Conservation (phyloP, 2,888 invertebrate species). For the Eupithecia vulgata region DNA sequence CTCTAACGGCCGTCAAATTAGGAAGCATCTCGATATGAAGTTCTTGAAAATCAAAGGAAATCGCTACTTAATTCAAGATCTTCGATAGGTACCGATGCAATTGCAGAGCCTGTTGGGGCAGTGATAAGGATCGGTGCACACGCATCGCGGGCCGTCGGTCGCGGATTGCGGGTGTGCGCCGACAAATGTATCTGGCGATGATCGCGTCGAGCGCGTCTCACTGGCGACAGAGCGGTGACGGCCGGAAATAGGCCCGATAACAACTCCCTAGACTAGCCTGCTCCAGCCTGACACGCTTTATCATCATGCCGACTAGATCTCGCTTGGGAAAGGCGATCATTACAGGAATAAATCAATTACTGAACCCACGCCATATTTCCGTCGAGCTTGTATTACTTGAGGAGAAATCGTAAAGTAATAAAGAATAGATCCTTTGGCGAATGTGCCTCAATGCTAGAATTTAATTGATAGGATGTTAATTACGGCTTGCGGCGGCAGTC, state of each 20-base stretch:
- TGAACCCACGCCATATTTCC: conserved; percentile 57
- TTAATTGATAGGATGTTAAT: conserved; percentile 50
- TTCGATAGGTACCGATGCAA: conserved; percentile 64
- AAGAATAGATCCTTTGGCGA: conserved; percentile 40
- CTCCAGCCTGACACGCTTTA: conserved; percentile 66
- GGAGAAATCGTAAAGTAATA: conserved; percentile 60
- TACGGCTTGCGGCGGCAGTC: conserved; percentile 45
- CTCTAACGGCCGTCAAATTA: conserved; percentile 55
- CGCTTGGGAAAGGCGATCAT: conserved; percentile 77
- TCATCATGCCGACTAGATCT: conserved; percentile 64
- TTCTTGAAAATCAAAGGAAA: conserved; percentile 50
- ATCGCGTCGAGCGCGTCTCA: conserved; percentile 69
- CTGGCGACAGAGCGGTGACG: conserved; percentile 71
- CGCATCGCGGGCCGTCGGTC: conserved; percentile 58
- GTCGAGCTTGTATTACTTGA: conserved; percentile 51
- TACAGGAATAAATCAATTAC: conserved; percentile 79
- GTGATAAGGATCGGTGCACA: conserved; percentile 70
- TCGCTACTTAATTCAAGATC: conserved; percentile 64
- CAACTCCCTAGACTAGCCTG: conserved; percentile 72
- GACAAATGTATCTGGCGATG: conserved; percentile 82
- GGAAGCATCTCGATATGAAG: conserved; percentile 46
- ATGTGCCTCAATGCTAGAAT: conserved; percentile 47
- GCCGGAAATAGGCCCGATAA: conserved; percentile 83
- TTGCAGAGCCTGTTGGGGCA: conserved; percentile 68
- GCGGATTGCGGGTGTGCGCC: conserved; percentile 63